Evolutionary conservation across 2,888 invertebrate genomes (phyloP).

Genomic region (Coelinius sp.): DNA sequence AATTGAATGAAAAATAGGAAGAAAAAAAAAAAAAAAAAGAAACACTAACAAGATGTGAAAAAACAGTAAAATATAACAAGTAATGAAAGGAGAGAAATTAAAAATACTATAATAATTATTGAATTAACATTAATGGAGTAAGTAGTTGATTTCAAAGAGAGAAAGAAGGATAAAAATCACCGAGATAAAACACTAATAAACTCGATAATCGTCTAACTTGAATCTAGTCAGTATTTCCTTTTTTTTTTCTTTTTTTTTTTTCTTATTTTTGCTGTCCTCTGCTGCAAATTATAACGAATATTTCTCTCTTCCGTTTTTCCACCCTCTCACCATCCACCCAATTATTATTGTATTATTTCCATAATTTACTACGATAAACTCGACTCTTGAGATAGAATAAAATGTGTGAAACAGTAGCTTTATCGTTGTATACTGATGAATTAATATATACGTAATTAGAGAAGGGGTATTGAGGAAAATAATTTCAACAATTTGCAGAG

Average conservation of each 20-base stretch:
- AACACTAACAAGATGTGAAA: constrained; percentile 28
- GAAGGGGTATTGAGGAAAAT: background rate
- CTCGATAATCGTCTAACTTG: constrained; percentile 28
- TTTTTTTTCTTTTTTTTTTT: constrained; percentile 30
- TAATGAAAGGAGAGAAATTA: constrained; percentile 51
- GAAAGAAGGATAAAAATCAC: background rate
- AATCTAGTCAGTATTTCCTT: constrained; percentile 19
- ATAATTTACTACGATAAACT: constrained; percentile 5
- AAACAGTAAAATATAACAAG: constrained; percentile 53
- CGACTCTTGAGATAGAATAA: background rate
- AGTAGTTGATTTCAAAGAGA: constrained; percentile 21
- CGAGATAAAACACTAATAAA: constrained; percentile 8
- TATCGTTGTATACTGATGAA: background rate
- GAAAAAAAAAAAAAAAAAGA: background rate
- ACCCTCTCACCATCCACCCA: background rate
- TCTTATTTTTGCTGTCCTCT: constrained; percentile 34
- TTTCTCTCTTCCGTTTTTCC: constrained; percentile 15
- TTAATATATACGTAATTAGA: constrained; percentile 24
- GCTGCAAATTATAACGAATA: constrained; percentile 3
- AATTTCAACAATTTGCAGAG: background rate
- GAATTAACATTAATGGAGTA: constrained; percentile 24
- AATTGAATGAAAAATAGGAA: constrained; percentile 52
- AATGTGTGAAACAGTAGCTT: constrained; percentile 28
- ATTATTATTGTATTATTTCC: background rate
- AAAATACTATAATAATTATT: constrained; percentile 17